These are phyloP conservation scores for Paradisaea rubra DNA, from an alignment of 2,113 vertebrate genomes.

Conservation along the genomic window DNA sequence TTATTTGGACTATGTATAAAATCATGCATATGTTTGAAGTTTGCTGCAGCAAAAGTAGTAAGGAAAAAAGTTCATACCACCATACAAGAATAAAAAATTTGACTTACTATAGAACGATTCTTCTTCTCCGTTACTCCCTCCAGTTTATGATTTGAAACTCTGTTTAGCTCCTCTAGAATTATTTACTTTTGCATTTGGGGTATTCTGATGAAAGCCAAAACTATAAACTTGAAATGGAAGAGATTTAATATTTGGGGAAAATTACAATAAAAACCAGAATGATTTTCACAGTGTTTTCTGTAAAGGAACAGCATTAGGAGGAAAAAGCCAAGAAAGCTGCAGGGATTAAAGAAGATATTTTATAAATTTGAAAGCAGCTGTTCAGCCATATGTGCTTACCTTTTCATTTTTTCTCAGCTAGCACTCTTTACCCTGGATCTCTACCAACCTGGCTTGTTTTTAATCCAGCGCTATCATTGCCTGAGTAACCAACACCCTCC, in stretches of 20 bases:
- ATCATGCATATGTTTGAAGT: background rate
- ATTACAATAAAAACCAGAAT: slow-evolving; percentile 43
- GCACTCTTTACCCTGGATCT: slow-evolving; percentile 60
- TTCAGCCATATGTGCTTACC: slow-evolving; percentile 74
- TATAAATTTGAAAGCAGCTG: slow-evolving; percentile 75
- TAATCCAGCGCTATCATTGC: slow-evolving; percentile 61
- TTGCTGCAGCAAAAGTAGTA: background rate
- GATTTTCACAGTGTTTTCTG: slow-evolving; percentile 57
- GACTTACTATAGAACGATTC: background rate
- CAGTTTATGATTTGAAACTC: slow-evolving; percentile 28
- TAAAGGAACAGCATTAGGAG: slow-evolving; percentile 66
- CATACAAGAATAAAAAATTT: background rate
- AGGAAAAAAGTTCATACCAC: background rate
- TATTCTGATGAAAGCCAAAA: slow-evolving; percentile 60
- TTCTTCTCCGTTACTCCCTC: background rate
- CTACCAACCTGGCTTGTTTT: slow-evolving; percentile 64
- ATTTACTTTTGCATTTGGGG: slow-evolving; percentile 52
- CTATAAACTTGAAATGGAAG: slow-evolving; percentile 62
- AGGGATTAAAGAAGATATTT: slow-evolving; percentile 76
- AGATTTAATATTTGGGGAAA: slow-evolving; percentile 65
- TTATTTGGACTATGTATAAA: background rate
- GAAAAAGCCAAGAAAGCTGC: slow-evolving; percentile 67
- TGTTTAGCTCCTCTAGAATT: slow-evolving; percentile 49
- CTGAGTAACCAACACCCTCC: slow-evolving; percentile 58
- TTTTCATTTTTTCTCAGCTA: slow-evolving; percentile 65